Percentiles rank a stretch among this genome's conserved stretches.
Conservation (phyloP, 64 coral and sea anemone species). For the Platygyra sinensis region DNA sequence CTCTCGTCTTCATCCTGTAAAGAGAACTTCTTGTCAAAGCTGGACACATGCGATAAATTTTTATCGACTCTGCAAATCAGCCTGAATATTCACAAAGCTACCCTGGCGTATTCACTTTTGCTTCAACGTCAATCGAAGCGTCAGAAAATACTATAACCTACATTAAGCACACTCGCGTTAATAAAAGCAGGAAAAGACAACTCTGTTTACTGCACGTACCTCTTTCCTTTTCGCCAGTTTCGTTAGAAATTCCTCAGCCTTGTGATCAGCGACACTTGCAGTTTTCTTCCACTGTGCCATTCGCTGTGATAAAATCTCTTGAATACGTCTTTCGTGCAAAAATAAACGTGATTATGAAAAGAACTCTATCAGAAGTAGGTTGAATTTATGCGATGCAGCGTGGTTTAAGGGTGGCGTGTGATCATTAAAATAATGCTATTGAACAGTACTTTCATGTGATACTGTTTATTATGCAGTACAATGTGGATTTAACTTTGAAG, state of each 20-base stretch:
- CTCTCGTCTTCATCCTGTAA: too few relatives aligned
- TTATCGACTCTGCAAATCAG: too few relatives aligned
- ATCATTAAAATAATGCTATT: background rate
- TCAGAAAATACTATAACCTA: too few relatives aligned
- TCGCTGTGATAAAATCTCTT: constrained; percentile 88
- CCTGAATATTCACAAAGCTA: too few relatives aligned
- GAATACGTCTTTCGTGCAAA: constrained; percentile 74
- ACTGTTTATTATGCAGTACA: too few relatives aligned
- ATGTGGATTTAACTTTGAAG: too few relatives aligned
- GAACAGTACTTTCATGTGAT: background rate
- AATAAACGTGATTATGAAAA: background rate
- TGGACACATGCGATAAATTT: too few relatives aligned
- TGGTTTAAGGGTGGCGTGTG: background rate
- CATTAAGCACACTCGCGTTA: too few relatives aligned
- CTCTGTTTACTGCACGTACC: constrained; percentile 21
- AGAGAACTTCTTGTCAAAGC: too few relatives aligned
- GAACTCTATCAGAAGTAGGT: background rate
- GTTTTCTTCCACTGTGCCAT: constrained; percentile 81
- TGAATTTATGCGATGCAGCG: background rate
- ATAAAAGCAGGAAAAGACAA: too few relatives aligned
- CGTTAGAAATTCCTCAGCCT: constrained; percentile 63
- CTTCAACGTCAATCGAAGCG: too few relatives aligned
- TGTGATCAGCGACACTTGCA: constrained; percentile 60
- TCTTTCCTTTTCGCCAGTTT: constrained; percentile 82
- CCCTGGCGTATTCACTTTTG: too few relatives aligned